Conservation (phyloP, 2,113 vertebrate species). For the Megaceryle torquata region DNA sequence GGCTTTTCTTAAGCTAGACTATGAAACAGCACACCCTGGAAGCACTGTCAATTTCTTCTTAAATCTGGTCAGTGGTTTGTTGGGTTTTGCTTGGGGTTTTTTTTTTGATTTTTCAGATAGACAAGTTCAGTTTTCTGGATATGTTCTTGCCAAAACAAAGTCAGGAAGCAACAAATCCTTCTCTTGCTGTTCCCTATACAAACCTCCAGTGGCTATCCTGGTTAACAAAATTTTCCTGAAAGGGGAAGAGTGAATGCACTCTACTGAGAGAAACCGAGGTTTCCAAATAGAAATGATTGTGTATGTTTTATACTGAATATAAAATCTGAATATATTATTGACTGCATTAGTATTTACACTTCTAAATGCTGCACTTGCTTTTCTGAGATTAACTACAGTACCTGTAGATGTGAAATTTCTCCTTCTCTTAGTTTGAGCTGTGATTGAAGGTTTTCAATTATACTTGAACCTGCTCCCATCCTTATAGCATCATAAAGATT, state of each 20-base stretch:
- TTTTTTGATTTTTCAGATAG: not conserved
- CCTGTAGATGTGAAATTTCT: constrained; percentile 95
- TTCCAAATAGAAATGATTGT: not conserved
- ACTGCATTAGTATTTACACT: not conserved
- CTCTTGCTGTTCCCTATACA: not conserved
- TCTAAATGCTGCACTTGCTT: not conserved
- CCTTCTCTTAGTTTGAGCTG: constrained; percentile 95
- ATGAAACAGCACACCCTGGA: not conserved
- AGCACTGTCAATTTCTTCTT: not conserved
- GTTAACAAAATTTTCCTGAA: not conserved
- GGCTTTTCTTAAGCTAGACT: not conserved
- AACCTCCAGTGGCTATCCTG: not conserved
- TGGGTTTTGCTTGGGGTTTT: not conserved
- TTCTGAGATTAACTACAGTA: constrained; percentile 30
- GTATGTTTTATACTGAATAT: not conserved
- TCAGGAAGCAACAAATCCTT: not conserved
- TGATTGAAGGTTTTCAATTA: constrained; percentile 95
- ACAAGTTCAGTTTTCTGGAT: not conserved
- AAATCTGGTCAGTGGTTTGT: not conserved
- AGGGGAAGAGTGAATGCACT: not conserved
- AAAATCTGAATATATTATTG: not conserved
- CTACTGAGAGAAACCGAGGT: not conserved
- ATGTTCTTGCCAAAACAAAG: not conserved
- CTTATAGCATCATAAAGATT: constrained; percentile 92
- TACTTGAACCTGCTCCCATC: constrained; percentile 92